phyloP scores from a whole-genome alignment of 2,797 vertebrate species.

The Poecilia velifera region DNA sequence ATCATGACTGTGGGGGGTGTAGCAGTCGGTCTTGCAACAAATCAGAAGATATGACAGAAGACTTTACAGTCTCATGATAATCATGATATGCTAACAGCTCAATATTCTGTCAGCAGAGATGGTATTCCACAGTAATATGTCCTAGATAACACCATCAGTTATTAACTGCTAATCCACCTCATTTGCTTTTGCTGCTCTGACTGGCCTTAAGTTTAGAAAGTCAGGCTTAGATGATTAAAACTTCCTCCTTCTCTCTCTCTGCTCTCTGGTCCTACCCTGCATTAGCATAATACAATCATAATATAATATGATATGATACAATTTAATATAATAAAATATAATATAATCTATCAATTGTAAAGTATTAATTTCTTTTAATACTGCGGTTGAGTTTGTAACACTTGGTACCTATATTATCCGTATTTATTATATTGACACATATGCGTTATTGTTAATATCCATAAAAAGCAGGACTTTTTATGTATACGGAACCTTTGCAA shows the following conservation, averaged over 20 bases:
- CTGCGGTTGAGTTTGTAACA: not conserved
- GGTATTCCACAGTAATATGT: not conserved
- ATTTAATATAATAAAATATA: not conserved
- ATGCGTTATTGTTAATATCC: not conserved
- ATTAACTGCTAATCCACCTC: not conserved
- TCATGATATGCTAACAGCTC: not conserved
- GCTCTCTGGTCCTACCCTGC: not conserved
- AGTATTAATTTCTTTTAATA: not conserved
- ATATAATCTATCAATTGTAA: not conserved
- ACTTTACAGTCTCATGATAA: not conserved
- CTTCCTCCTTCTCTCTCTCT: not conserved
- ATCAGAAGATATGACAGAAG: not conserved
- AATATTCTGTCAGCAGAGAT: not conserved
- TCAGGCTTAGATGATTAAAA: not conserved
- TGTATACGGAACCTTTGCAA: slow-evolving; percentile 41
- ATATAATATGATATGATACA: not conserved
- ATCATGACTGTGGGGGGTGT: not conserved
- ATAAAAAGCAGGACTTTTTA: not conserved
- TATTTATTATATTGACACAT: not conserved
- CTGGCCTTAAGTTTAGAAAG: not conserved
- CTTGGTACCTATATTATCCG: not conserved
- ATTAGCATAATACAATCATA: not conserved
- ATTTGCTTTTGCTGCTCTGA: not conserved
- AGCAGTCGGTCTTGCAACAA: not conserved
- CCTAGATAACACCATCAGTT: not conserved